Conservation (phyloP, 2,888 invertebrate genomes). For the Xestia xanthographa region DNA sequence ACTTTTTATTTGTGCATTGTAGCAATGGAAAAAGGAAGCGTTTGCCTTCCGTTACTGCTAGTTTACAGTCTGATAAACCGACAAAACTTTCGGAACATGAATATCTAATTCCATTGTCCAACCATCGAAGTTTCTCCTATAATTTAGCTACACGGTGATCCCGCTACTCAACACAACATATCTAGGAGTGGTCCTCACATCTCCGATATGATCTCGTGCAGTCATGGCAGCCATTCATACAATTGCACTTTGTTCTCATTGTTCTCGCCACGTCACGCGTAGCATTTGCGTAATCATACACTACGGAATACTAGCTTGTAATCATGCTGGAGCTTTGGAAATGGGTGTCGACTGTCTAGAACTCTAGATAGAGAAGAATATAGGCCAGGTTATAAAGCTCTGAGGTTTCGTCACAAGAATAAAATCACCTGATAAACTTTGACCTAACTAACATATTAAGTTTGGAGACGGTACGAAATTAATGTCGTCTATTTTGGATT, state of each 20-base stretch:
- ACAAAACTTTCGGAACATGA: not conserved
- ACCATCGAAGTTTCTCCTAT: not conserved
- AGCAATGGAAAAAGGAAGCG: not conserved
- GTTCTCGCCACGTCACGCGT: slow-evolving; percentile 55
- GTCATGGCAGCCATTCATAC: slow-evolving; percentile 45
- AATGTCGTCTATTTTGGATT: not conserved
- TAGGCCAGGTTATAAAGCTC: not conserved
- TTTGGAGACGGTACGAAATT: not conserved
- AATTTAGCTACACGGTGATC: slow-evolving; percentile 17
- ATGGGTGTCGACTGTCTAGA: slow-evolving; percentile 4
- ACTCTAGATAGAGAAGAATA: slow-evolving; percentile 3
- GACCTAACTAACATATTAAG: slow-evolving; percentile 2
- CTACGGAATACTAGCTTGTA: slow-evolving; percentile 38
- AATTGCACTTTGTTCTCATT: slow-evolving; percentile 57
- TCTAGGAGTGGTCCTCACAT: slow-evolving; percentile 50
- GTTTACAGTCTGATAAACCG: not conserved
- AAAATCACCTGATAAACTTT: slow-evolving; percentile 5
- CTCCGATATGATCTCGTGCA: slow-evolving; percentile 40
- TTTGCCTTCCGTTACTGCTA: not conserved
- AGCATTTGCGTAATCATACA: slow-evolving; percentile 62
- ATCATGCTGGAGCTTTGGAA: slow-evolving; percentile 27
- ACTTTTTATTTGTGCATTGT: not conserved
- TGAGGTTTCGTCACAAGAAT: slow-evolving; percentile 10
- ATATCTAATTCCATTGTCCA: not conserved
- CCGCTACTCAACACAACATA: slow-evolving; percentile 19